phyloP scores from a whole-genome alignment of 2,797 vertebrate genomes.

The Anguilla marmorata region DNA sequence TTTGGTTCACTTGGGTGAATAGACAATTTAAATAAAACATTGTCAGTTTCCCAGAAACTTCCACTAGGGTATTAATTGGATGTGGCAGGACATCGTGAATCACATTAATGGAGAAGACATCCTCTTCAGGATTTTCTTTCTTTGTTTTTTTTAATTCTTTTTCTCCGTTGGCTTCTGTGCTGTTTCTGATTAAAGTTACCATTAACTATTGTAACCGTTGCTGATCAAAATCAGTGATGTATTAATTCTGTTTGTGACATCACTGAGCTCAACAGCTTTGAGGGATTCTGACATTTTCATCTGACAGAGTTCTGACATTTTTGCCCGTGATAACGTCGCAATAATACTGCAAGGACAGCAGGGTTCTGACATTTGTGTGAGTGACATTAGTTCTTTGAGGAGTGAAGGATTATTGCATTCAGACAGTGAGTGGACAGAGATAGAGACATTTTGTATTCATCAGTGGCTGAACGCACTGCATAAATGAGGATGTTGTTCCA shows the following conservation, averaged over 20 bases:
- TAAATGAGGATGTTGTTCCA: not conserved
- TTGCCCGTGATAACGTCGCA: not conserved
- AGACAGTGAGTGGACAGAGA: not conserved
- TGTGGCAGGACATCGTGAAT: not conserved
- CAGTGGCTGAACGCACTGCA: not conserved
- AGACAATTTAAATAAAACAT: not conserved
- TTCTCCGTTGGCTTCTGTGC: not conserved
- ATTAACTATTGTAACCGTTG: not conserved
- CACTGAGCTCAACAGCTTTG: not conserved
- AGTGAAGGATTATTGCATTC: not conserved
- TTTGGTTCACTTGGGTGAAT: not conserved
- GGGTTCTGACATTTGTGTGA: not conserved
- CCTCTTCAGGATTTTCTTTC: not conserved
- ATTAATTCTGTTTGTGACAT: not conserved
- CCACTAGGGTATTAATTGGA: not conserved
- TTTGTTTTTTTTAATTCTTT: not conserved
- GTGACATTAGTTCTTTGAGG: not conserved
- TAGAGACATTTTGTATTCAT: not conserved
- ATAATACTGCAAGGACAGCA: not conserved
- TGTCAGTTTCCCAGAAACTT: constrained; percentile 12
- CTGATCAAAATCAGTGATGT: not conserved
- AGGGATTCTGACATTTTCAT: not conserved
- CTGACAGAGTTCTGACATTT: not conserved
- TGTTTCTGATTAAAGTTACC: not conserved
- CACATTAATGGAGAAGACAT: constrained; percentile 11